These are phyloP conservation scores for Trichoplax adhaerens DNA, from an alignment of 37 sponge, comb jelly and placozoan species.

Conservation along the genomic window DNA sequence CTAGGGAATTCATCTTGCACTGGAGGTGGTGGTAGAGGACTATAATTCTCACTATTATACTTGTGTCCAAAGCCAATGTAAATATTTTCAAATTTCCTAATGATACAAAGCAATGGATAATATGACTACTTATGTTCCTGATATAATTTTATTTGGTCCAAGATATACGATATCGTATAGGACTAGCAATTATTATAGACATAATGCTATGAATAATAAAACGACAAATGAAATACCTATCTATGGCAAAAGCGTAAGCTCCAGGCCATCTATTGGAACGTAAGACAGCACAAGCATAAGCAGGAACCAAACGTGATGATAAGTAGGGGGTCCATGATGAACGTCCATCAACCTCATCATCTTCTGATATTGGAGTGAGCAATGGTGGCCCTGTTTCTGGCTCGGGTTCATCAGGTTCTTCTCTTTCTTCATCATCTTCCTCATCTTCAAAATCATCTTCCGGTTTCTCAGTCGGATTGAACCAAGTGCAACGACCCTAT, in stretches of 20 bases:
- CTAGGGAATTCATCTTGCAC: conserved; percentile 78
- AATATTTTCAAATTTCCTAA: conserved; percentile 81
- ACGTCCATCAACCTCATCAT: conserved; percentile 66
- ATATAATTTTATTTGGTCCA: not conserved
- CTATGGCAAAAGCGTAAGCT: conserved; percentile 50
- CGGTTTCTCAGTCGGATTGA: conserved; percentile 86
- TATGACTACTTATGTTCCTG: conserved; percentile 4
- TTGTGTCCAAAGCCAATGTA: conserved; percentile 97
- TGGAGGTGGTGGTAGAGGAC: conserved; percentile 71
- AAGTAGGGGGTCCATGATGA: conserved; percentile 77
- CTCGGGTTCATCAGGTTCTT: conserved; percentile 78
- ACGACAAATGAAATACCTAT: conserved; percentile 33
- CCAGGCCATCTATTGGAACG: conserved; percentile 98
- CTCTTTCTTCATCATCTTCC: conserved; percentile 81
- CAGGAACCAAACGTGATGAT: conserved; percentile 62
- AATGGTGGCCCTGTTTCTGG: conserved; percentile 89
- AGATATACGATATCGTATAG: not conserved
- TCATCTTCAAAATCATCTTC: conserved; percentile 89
- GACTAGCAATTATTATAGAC: not conserved
- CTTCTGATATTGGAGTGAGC: conserved; percentile 77
- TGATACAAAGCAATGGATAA: not conserved
- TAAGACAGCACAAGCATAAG: conserved; percentile 65
- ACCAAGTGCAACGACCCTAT: conserved; percentile 93
- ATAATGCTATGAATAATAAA: not conserved
- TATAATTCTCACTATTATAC: conserved; percentile 72